Conservation (phyloP, 2,113 vertebrate species). For the Trogon surrucura region DNA sequence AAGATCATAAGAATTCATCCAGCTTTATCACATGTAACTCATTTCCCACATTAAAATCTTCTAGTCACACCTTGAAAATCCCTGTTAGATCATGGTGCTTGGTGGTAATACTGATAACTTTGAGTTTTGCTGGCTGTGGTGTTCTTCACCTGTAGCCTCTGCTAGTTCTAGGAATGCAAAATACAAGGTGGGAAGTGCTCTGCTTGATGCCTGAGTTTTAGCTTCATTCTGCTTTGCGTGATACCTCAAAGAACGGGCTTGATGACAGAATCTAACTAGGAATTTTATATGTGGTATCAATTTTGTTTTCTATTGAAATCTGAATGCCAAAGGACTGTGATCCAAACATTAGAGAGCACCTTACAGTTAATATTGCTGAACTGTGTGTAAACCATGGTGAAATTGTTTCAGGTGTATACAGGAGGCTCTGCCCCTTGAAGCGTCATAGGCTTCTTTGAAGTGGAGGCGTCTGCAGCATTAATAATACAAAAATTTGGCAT, state of each 20-base stretch:
- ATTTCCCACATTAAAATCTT: not conserved
- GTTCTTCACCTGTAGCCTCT: not conserved
- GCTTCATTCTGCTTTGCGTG: not conserved
- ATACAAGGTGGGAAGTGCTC: not conserved
- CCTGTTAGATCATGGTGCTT: not conserved
- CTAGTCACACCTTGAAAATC: not conserved
- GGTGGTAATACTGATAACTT: not conserved
- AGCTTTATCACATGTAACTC: not conserved
- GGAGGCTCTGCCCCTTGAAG: not conserved
- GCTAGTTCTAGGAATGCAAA: not conserved
- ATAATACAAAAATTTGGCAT: not conserved
- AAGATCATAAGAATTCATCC: not conserved
- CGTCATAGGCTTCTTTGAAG: constrained; percentile 50
- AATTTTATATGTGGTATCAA: not conserved
- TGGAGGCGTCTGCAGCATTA: constrained; percentile 8
- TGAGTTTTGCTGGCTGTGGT: not conserved
- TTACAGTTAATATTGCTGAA: not conserved
- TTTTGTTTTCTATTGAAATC: not conserved
- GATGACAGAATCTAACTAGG: not conserved
- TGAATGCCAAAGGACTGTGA: not conserved
- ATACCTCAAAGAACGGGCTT: not conserved
- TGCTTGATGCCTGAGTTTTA: not conserved
- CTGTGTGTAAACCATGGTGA: not conserved
- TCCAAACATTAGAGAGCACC: not conserved
- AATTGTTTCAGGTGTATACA: constrained; percentile 12